Conservation (phyloP, 2,888 invertebrate species). For the Diachrysia chrysitis region DNA sequence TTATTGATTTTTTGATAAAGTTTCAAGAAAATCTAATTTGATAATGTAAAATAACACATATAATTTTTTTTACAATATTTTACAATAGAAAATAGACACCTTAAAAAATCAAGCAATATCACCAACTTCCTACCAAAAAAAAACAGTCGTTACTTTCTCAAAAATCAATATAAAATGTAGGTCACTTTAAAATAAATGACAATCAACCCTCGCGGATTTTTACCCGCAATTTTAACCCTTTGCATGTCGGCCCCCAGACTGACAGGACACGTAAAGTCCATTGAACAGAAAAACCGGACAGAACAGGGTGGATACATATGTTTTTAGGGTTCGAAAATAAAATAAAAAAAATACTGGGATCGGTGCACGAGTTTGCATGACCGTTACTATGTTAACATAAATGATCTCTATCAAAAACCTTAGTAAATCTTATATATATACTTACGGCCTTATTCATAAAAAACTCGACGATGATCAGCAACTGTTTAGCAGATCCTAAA, state of each 20-base stretch:
- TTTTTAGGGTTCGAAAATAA: constrained; percentile 37
- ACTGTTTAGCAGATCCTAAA: no score
- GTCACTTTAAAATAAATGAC: constrained; percentile 60
- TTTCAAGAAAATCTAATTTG: no score
- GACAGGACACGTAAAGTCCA: constrained; percentile 82
- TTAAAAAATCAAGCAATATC: background rate
- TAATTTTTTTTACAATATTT: no score
- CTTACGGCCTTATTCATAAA: no score
- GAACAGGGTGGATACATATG: constrained; percentile 29
- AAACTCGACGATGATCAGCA: no score
- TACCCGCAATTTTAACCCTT: constrained; percentile 71
- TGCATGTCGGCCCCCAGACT: constrained; percentile 62
- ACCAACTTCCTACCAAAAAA: background rate
- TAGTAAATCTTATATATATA: no score
- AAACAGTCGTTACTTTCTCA: constrained; percentile 16
- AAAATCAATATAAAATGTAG: constrained; percentile 51
- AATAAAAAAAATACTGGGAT: constrained; percentile 15
- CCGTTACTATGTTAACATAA: background rate
- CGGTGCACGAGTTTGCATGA: background rate
- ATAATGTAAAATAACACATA: no score
- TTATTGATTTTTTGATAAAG: no score
- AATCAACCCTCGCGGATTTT: constrained; percentile 66
- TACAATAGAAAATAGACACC: no score
- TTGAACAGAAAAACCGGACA: constrained; percentile 75
- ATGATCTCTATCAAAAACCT: background rate